Conservation (phyloP, 2,113 vertebrate species). For the Serinus canaria region DNA sequence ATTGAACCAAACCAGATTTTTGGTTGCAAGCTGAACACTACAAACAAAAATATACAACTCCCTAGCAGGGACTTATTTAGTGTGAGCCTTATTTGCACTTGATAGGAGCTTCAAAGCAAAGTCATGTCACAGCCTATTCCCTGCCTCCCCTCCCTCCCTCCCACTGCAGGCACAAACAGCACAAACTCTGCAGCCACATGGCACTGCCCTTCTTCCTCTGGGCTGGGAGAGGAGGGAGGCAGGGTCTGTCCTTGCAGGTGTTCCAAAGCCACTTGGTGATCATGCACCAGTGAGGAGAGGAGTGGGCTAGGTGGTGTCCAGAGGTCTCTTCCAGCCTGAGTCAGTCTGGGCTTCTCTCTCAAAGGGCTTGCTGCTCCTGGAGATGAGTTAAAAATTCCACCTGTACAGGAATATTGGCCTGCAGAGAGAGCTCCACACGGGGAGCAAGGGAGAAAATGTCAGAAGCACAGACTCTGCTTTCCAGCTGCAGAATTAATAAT, state of each 20-base stretch:
- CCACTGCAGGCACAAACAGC: neutral
- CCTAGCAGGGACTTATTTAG: neutral
- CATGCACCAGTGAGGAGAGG: neutral
- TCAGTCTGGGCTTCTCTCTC: neutral
- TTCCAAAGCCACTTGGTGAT: neutral
- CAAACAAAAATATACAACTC: constrained; percentile 22
- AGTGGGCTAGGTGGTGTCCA: neutral
- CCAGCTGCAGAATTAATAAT: neutral
- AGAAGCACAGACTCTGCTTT: neutral
- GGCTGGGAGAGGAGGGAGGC: neutral
- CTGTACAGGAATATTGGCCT: neutral
- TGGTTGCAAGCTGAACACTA: neutral
- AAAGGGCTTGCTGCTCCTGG: neutral
- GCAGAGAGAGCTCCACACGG: accelerated
- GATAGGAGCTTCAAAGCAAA: constrained; percentile 26
- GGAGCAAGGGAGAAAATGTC: neutral
- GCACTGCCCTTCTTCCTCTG: neutral
- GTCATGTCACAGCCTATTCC: neutral
- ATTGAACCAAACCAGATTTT: constrained; percentile 17
- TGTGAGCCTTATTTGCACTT: constrained; percentile 3
- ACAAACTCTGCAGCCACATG: neutral
- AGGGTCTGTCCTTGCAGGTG: neutral
- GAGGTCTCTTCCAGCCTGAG: neutral
- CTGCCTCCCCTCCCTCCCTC: neutral
- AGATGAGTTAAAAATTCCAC: neutral